Evolutionary conservation across 2,113 vertebrate genomes (phyloP).

Genomic region (Leptobrachium leishanense): DNA sequence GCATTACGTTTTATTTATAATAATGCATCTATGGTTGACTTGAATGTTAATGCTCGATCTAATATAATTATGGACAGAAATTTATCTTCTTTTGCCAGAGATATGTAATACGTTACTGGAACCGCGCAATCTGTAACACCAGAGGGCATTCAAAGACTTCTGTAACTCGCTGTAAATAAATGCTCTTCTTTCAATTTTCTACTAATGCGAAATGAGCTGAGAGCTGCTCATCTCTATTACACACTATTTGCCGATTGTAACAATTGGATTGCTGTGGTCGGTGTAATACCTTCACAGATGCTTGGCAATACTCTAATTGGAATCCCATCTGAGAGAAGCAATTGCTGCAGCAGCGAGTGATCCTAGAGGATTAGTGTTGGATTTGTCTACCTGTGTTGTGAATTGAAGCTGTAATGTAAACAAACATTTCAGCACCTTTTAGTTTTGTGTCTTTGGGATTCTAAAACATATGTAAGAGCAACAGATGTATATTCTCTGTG

Average conservation of each 20-base stretch:
- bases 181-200: conserved; percentile 25
- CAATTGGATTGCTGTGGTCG: conserved; percentile 5
- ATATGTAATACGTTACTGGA: not conserved
- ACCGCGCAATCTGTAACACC: conserved; percentile 8
- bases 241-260: conserved; percentile 35
- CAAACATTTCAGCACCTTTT: not conserved
- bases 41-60: too few relatives aligned
- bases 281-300: conserved; percentile 32
- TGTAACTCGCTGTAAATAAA: conserved; percentile 12
- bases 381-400: conserved; percentile 18
- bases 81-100: too few relatives aligned
- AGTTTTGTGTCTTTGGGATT: conserved; percentile 3
- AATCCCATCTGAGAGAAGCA: conserved; percentile 25
- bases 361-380: conserved; percentile 32
- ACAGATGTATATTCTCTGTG: not conserved
- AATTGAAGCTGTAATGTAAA: conserved; percentile 10
- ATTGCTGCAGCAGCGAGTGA: conserved; percentile 25
- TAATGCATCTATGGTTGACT: too few relatives aligned
- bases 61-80: too few relatives aligned
- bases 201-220: conserved; percentile 33
- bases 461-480: conserved; percentile 2
- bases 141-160: conserved; percentile 46
- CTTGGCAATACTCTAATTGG: conserved; percentile 27
- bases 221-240: conserved; percentile 37
- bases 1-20: not conserved